phyloP scores from a whole-genome alignment of 1,140 invertebrate species.

The Dinoponera quadriceps region DNA sequence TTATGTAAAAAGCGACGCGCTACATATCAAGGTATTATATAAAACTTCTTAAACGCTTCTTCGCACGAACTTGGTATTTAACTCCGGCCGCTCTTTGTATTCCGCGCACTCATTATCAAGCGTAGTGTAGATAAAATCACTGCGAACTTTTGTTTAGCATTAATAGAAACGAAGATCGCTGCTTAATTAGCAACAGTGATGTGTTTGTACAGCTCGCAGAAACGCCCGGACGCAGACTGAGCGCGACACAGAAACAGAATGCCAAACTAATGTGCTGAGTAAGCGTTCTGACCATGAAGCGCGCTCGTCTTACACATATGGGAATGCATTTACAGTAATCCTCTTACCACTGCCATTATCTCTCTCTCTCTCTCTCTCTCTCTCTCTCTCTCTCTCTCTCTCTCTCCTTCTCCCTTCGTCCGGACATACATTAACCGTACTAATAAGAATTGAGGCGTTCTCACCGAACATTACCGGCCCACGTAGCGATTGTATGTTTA shows the following conservation, averaged over 20 bases:
- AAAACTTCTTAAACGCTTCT: conserved; percentile 31
- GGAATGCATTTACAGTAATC: conserved; percentile 44
- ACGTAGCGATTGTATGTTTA: not conserved
- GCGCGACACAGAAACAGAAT: conserved; percentile 16
- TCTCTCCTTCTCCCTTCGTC: too few relatives aligned
- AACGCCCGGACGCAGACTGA: conserved; percentile 54
- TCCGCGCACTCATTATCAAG: conserved; percentile 12
- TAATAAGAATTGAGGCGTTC: conserved; percentile 6
- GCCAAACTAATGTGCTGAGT: conserved; percentile 60
- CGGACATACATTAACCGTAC: not conserved
- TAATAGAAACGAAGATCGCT: not conserved
- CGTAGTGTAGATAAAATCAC: conserved; percentile 17
- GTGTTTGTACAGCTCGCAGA: not conserved
- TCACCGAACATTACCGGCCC: not conserved
- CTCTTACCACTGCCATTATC: not conserved
- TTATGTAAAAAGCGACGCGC: not conserved
- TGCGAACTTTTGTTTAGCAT: not conserved
- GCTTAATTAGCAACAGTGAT: not conserved
- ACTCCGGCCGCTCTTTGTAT: not conserved
- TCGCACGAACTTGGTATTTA: conserved; percentile 18
- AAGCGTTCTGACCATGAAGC: conserved; percentile 43
- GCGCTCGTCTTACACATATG: conserved; percentile 30
- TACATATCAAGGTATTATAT: conserved; percentile 12
- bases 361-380: too few relatives aligned
- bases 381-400: too few relatives aligned